Percentiles rank a stretch among this genome's conserved stretches.
phyloP scores from a whole-genome alignment of 2,113 vertebrate genomes.

The Ophiodon elongatus region DNA sequence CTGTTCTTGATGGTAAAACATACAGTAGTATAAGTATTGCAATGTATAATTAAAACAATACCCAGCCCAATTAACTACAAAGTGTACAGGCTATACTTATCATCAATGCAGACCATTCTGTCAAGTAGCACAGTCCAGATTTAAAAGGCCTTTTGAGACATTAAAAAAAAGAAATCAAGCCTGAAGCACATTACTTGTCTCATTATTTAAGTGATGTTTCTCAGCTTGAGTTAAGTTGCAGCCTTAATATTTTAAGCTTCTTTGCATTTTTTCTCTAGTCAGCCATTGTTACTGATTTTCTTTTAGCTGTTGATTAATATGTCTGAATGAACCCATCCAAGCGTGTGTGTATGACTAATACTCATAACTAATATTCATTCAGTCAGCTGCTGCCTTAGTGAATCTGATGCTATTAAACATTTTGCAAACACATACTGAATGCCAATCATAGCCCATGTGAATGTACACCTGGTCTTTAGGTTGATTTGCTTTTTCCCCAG shows the following conservation, averaged over 20 bases:
- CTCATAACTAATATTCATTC: neutral
- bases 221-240: neutral
- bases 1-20: neutral
- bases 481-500: neutral
- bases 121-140: neutral
- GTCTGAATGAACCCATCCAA: neutral
- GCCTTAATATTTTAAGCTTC: neutral
- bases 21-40: neutral
- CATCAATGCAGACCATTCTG: neutral
- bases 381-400: conserved; percentile 14
- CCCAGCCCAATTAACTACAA: neutral
- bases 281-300: neutral
- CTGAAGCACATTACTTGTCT: neutral
- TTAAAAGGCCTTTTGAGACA: neutral
- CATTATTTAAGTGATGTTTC: neutral
- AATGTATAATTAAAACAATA: neutral
- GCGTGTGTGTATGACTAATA: neutral
- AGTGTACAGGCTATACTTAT: neutral
- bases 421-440: conserved; percentile 34
- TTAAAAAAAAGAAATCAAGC: neutral
- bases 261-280: neutral
- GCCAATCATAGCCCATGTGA: neutral
- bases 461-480: neutral
- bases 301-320: neutral
- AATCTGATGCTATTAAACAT: conserved; percentile 17